Evolutionary conservation across 1,140 invertebrate species (phyloP), one percentile per base, ranked within the genome.

Genomic region (Conopomorpha cramerella): DNA sequence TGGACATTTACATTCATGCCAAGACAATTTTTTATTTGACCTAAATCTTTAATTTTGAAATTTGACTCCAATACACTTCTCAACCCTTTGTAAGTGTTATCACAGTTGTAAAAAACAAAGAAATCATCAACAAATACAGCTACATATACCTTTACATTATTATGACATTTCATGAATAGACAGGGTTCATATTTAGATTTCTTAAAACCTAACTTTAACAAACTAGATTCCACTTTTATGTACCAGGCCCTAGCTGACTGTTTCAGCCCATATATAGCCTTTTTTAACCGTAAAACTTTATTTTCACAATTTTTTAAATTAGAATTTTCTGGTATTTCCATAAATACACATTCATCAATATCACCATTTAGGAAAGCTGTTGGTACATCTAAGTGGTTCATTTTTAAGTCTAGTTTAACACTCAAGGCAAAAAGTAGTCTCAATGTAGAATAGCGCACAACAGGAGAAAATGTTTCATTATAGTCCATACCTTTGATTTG

Each of bases 271-370:
- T 32, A 17, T 37, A 10, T 11, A 13, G 13, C 28, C 11, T 29
- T 32, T 7, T 32, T 32, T 32, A 32, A 17, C 16, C 6, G 12
- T 2, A 4, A 13, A 29, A 29, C 28, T 11, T 29, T 29, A 29
- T 29, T 29, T 23, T 23, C 19, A 23, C 10, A 6, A 6, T 23
- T 10, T 23, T 23, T 23, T 23, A 10, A 23, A 23, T 6, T 10
- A 23, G 10, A 23, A 6, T 23, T 28, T 26, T 46, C 29, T 3
- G 73, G 67, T 40, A 55, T 52, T 16, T 54, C 28, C 51, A 77
- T 65, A 39, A 57, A 77, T 8, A 79, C 46, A 6, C 45, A 45
- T 45, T 80, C 68, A 8, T 70, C 42, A 18, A 71, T 48, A 16
- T 55, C 38, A 8, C 71, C 71, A 45, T 23, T 23, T 4, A 23